A percentile compares a stretch with the other conserved stretches of the same genome.
Evolutionary conservation across 2,797 vertebrate genomes (phyloP).

Genomic region (Bucorvus abyssinicus): DNA sequence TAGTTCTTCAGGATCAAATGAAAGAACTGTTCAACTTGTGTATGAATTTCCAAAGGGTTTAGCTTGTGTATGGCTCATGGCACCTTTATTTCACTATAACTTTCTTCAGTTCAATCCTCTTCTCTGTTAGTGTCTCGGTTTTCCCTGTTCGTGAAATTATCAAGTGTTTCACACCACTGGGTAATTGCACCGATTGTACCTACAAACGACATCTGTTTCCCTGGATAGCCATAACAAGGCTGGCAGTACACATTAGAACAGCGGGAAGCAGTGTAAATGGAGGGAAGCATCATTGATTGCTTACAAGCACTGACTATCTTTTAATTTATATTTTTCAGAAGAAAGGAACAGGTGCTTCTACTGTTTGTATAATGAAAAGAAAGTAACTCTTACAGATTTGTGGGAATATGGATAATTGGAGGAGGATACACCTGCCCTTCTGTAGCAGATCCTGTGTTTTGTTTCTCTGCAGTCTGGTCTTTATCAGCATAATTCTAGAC

Average conservation of each 20-base stretch:
- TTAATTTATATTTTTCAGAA: background rate
- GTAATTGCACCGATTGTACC: background rate
- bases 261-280: background rate
- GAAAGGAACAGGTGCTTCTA: background rate
- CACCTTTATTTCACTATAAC: background rate
- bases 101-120: background rate
- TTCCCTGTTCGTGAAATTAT: background rate
- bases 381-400: background rate
- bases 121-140: background rate
- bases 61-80: background rate
- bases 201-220: constrained; percentile 5
- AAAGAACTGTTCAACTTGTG: background rate
- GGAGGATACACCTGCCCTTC: background rate
- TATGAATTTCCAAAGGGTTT: background rate
- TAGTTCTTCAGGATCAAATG: background rate
- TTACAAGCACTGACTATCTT: background rate
- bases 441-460: background rate
- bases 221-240: background rate
- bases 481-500: background rate
- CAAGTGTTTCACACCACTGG: background rate
- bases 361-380: background rate
- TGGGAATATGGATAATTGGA: background rate
- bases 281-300: background rate
- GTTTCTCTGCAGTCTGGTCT: background rate
- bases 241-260: background rate